Conservation (phyloP, 2,888 invertebrate species). For the Parascotia fuliginaria region DNA sequence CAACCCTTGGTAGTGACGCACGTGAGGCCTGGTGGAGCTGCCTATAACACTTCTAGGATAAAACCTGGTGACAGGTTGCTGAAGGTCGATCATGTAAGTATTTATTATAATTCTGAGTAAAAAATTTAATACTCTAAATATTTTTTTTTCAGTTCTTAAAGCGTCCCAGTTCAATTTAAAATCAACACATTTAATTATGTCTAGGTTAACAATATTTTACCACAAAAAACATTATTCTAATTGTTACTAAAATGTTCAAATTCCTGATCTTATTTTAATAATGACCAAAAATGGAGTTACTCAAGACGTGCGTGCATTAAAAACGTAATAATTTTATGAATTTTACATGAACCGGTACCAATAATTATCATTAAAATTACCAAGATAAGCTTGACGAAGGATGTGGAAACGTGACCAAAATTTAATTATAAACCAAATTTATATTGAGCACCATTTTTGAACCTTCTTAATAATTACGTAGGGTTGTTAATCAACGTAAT, state of each 20-base stretch:
- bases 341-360: neutral
- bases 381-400: slow-evolving; percentile 1
- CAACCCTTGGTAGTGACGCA: slow-evolving; percentile 95
- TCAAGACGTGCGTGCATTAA: neutral
- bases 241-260: too few species aligned
- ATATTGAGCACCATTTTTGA: neutral
- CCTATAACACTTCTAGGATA: slow-evolving; percentile 95
- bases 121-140: too few species aligned
- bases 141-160: too few species aligned
- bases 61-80: slow-evolving; percentile 95
- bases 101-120: too few species aligned
- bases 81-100: slow-evolving; percentile 75
- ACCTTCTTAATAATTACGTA: neutral
- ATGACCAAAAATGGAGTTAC: too few species aligned
- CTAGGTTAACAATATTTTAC: too few species aligned
- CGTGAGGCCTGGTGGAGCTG: slow-evolving; percentile 95
- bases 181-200: too few species aligned
- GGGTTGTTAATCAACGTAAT: too few species aligned
- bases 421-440: neutral
- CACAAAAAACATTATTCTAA: too few species aligned
- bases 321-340: neutral
- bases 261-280: too few species aligned
- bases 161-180: too few species aligned
- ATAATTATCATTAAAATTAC: slow-evolving; percentile 1
- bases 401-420: neutral